Conservation (phyloP, 2,797 vertebrate species). For the Hozukius guyotensis region DNA sequence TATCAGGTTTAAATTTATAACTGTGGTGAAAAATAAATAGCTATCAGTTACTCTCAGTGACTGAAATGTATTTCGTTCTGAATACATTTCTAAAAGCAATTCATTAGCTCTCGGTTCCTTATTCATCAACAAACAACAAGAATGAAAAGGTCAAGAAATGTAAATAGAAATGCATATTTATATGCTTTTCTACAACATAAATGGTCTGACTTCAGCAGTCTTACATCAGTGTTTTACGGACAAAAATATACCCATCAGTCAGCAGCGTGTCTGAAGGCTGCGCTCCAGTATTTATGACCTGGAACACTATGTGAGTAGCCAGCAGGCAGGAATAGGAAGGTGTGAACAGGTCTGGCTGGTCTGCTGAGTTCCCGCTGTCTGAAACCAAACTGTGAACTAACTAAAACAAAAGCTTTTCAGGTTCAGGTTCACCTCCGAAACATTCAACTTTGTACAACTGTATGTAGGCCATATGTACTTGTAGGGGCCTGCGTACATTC, state of each 20-base stretch:
- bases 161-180: neutral
- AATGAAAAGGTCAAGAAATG: neutral
- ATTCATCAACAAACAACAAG: slow-evolving; percentile 12
- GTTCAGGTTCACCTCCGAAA: slow-evolving; percentile 9
- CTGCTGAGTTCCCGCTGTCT: slow-evolving; percentile 16
- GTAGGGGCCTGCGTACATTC: neutral
- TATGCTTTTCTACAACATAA: neutral
- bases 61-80: neutral
- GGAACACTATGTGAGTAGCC: slow-evolving; percentile 60
- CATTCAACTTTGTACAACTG: neutral
- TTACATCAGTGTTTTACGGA: slow-evolving; percentile 18
- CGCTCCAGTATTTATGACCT: slow-evolving; percentile 43
- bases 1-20: neutral
- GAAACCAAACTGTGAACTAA: slow-evolving; percentile 23
- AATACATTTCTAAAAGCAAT: slow-evolving; percentile 11
- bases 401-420: slow-evolving; percentile 30
- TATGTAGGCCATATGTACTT: neutral
- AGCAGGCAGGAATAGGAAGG: slow-evolving; percentile 58
- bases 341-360: slow-evolving; percentile 65
- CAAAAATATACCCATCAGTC: slow-evolving; percentile 49
- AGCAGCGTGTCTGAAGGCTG: slow-evolving; percentile 26
- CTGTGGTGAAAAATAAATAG: neutral
- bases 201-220: neutral
- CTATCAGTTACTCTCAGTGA: neutral
- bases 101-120: neutral